Base-by-base conservation (phyloP, 2,888 invertebrate genomes). In the Drosophila birchii region DNA sequence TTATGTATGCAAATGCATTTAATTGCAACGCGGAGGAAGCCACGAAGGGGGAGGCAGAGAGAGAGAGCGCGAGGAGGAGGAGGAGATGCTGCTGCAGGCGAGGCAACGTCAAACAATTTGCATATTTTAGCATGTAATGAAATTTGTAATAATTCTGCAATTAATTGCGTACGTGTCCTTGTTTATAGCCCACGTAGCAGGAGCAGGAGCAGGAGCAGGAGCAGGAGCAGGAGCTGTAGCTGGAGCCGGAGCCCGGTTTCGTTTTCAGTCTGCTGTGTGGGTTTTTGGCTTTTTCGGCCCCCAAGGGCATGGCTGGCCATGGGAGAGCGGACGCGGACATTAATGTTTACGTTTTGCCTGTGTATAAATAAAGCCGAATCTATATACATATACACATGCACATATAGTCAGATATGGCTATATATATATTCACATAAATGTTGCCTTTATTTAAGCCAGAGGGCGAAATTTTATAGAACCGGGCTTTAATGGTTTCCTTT, bases 1-100 rank as follows among this genome's bases (percentile, higher is more conserved):
- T 90, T 88, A 82, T 88, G 82, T 84, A 90, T 89, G 90, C 90
- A 90, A 88, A 90, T 90, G 86, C 88, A 89, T 90, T 89, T 90
- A 89, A 89, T 90, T 90, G 90, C 90, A 77, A 66, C 74, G 72
- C 78, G 68, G 51, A 45, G 61, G 56, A 14, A 23, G 53, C 53
- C 9, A 54, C 32, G 49, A 41, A 20, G 32, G 34, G 34, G 26
- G 9, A 29, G 14, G 9, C 9, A n/a, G 26, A 5, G 26, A 26
- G 26, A 26, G 26, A 26, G 26, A 4, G 23, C 0, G 36, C 3
- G 23, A 23, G 47, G 51, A 12, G n/a, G 20, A n/a, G n/a, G 12
- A 26, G 26, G 3, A 45, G 38, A 0, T 44, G 60, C 36, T 29
- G 68, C 49, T 54, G 67, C 68, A 55, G 68, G 43, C 58, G 58